A percentile compares a stretch with the other conserved stretches of the same genome.
Evolutionary conservation across 2,113 vertebrate species (phyloP).

Genomic region (Pseudopodoces humilis): DNA sequence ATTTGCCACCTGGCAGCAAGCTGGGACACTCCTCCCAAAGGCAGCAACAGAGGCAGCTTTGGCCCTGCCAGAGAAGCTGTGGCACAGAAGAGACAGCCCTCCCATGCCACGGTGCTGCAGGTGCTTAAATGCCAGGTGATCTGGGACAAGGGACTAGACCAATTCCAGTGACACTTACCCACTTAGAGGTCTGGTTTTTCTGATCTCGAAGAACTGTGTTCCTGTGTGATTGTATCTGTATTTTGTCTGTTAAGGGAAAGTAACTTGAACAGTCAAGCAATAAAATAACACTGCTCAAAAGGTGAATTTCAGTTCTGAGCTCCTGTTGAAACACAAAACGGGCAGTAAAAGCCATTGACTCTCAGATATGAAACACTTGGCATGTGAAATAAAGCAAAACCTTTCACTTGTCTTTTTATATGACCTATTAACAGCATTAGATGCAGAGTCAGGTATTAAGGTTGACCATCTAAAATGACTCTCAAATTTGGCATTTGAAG

Average conservation of each 20-base stretch:
- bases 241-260: conserved; percentile 71
- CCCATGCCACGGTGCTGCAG: background rate
- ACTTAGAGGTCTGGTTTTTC: conserved; percentile 92
- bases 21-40: background rate
- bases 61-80: background rate
- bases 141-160: background rate
- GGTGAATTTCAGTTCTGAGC: background rate
- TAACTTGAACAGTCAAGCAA: background rate
- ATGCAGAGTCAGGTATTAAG: background rate
- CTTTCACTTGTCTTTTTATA: background rate
- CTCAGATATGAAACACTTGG: background rate
- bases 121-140: background rate
- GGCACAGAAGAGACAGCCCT: background rate
- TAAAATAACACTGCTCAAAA: background rate
- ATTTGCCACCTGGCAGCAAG: background rate
- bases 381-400: background rate
- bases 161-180: conserved; percentile 80
- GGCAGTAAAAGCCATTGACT: background rate
- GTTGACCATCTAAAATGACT: background rate
- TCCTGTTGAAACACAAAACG: background rate
- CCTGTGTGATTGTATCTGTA: conserved; percentile 97
- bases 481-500: background rate
- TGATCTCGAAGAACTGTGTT: conserved; percentile 98
- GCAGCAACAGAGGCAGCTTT: background rate
- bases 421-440: background rate